phyloP scores from a whole-genome alignment of 2,113 vertebrate species.

The Lagopus leucura region DNA sequence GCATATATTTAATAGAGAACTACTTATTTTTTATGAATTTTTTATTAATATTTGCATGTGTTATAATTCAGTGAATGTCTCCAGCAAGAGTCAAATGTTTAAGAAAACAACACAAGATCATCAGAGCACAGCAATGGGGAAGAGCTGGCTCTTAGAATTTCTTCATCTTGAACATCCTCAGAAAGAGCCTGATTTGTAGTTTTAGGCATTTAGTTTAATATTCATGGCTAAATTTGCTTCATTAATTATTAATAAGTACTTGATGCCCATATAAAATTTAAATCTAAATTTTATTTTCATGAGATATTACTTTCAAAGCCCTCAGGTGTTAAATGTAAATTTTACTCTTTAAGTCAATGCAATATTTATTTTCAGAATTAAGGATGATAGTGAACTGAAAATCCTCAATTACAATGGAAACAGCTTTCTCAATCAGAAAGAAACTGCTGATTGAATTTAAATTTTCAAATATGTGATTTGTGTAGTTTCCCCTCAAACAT shows the following conservation, averaged over 20 bases:
- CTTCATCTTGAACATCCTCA: not conserved
- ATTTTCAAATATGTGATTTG: not conserved
- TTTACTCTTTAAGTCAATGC: not conserved
- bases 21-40: too few species aligned
- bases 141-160: not conserved
- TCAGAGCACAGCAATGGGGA: not conserved
- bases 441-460: not conserved
- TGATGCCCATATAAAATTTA: not conserved
- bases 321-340: not conserved
- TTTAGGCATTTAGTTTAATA: not conserved
- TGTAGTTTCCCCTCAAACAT: not conserved
- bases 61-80: not conserved
- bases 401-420: not conserved
- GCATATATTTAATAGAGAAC: not conserved
- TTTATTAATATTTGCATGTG: not conserved
- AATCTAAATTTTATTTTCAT: not conserved
- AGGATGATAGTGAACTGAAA: not conserved
- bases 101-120: not conserved
- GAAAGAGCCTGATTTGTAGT: not conserved
- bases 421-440: not conserved
- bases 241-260: not conserved
- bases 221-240: not conserved
- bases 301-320: not conserved
- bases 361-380: not conserved
- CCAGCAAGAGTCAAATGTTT: not conserved